Conservation (phyloP, 2,797 vertebrate species). For the Cheirogaleus major region DNA sequence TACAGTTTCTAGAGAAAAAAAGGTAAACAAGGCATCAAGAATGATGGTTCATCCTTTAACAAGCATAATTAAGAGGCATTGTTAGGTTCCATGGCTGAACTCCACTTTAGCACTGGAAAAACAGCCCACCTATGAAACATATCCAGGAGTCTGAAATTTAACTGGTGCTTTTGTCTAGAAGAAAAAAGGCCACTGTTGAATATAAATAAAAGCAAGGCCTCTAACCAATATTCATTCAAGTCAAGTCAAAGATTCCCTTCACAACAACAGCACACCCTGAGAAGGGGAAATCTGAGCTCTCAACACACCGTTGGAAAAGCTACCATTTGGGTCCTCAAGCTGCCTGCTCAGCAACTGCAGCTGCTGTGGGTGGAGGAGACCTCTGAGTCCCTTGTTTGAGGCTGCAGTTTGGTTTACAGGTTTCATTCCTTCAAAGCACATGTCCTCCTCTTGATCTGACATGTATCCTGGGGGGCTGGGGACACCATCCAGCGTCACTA, state of each 20-base stretch:
- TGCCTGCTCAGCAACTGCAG: slow-evolving; percentile 85
- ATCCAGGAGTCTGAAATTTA: not conserved
- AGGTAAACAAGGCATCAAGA: not conserved
- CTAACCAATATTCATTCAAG: slow-evolving; percentile 10
- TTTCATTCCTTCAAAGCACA: slow-evolving; percentile 87
- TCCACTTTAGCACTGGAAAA: not conserved
- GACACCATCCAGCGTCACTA: slow-evolving; percentile 97
- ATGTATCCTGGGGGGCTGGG: slow-evolving; percentile 93
- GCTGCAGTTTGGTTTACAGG: slow-evolving; percentile 83
- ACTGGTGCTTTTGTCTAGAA: not conserved
- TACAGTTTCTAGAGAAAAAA: not conserved
- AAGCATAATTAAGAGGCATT: not conserved
- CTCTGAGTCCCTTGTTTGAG: slow-evolving; percentile 83
- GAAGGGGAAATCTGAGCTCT: slow-evolving; percentile 62
- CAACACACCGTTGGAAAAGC: slow-evolving; percentile 74
- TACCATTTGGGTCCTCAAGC: slow-evolving; percentile 85
- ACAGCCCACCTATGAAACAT: not conserved
- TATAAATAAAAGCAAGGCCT: slow-evolving; percentile 34
- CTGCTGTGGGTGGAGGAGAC: slow-evolving; percentile 88
- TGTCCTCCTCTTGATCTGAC: slow-evolving; percentile 91
- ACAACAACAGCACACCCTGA: not conserved
- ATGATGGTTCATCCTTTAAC: not conserved
- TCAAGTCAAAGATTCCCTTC: slow-evolving; percentile 39
- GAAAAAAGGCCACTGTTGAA: not conserved
- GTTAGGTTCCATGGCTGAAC: not conserved